These are phyloP conservation scores for Saccostrea glomerata DNA, from an alignment of 1,140 invertebrate genomes.

Conservation along the genomic window DNA sequence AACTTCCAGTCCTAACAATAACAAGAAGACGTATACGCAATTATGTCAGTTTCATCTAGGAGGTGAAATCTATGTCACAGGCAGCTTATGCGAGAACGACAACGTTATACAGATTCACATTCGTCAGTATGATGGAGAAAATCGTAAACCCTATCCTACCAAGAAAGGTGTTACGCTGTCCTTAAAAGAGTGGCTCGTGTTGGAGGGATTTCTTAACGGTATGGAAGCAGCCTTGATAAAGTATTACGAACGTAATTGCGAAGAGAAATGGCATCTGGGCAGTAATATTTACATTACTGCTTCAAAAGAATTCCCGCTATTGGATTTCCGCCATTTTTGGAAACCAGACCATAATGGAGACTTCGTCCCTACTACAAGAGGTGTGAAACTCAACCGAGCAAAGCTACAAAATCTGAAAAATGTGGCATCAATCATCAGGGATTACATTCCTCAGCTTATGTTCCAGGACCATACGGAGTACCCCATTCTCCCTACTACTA, in stretches of 20 bases:
- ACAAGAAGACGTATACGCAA: no score
- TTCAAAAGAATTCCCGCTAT: conserved; percentile 1
- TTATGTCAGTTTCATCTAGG: no score
- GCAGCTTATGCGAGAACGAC: no score
- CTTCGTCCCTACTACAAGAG: conserved; percentile 3
- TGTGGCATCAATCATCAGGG: not conserved
- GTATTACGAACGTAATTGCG: not conserved
- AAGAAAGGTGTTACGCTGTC: not conserved
- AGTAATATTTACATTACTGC: not conserved
- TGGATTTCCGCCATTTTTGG: not conserved
- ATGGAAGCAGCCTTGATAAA: not conserved
- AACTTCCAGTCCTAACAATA: no score
- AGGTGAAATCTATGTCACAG: no score
- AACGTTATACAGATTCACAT: no score
- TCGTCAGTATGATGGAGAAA: not conserved
- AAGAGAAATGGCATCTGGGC: not conserved
- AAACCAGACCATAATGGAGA: conserved; percentile 1
- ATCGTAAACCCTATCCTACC: conserved; percentile 4
- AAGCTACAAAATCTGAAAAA: conserved; percentile 18
- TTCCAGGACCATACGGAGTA: not conserved
- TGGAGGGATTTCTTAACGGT: not conserved
- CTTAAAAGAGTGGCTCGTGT: not conserved
- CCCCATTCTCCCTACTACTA: not conserved
- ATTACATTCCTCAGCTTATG: not conserved
- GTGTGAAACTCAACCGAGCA: conserved; percentile 8